Evolutionary conservation across 2,113 vertebrate genomes (phyloP).

Genomic region (Ophthalmolycus amberensis): DNA sequence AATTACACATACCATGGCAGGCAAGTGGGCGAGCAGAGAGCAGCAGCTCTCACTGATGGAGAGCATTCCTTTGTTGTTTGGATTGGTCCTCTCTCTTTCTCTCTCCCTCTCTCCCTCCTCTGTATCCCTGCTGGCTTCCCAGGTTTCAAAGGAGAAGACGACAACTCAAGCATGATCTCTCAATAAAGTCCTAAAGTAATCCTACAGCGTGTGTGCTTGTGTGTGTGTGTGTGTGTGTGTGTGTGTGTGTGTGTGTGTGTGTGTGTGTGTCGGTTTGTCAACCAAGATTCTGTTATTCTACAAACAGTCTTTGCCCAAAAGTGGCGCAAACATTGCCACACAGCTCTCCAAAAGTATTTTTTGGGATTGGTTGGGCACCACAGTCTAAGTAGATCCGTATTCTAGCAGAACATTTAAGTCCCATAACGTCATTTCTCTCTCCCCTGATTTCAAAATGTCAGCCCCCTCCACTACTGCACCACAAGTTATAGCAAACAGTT

Average conservation of each 20-base stretch:
- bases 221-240: not conserved
- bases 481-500: not conserved
- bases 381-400: not conserved
- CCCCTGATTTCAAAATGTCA: slow-evolving; percentile 1
- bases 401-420: not conserved
- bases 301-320: not conserved
- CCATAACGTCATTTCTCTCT: slow-evolving; percentile 6
- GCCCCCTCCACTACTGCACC: not conserved
- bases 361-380: not conserved
- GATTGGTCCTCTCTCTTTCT: slow-evolving; percentile 42
- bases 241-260: not conserved
- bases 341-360: not conserved
- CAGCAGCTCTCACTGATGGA: slow-evolving; percentile 48
- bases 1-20: slow-evolving; percentile 74
- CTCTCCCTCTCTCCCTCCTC: slow-evolving; percentile 15
- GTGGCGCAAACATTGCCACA: not conserved
- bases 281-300: not conserved
- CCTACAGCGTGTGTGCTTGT: not conserved
- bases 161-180: slow-evolving; percentile 10
- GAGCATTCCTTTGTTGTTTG: slow-evolving; percentile 70
- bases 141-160: slow-evolving; percentile 59
- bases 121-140: slow-evolving; percentile 57
- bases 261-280: not conserved
- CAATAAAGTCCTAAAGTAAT: slow-evolving; percentile 5
- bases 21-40: slow-evolving; percentile 65